These are phyloP conservation scores for Ahaetulla prasina DNA, from an alignment of 2,113 vertebrate genomes.

Conservation along the genomic window DNA sequence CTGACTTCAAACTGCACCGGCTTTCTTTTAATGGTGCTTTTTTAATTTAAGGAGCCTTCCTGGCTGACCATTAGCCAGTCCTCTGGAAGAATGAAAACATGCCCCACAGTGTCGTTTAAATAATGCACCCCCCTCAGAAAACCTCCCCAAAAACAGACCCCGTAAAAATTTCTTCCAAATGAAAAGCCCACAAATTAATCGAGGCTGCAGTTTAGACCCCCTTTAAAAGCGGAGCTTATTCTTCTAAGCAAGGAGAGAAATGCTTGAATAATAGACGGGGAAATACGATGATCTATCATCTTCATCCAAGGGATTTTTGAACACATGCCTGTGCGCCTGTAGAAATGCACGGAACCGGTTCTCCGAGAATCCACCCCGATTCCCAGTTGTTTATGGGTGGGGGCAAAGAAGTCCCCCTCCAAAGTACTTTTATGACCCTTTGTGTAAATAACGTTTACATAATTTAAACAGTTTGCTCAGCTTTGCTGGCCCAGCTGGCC, in stretches of 20 bases:
- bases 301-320: neutral
- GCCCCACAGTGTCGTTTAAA: conserved; percentile 51
- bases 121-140: neutral
- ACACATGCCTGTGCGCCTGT: neutral
- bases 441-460: conserved; percentile 85
- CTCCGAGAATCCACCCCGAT: conserved; percentile 25
- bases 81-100: conserved; percentile 38
- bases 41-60: conserved; percentile 41
- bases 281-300: conserved; percentile 13
- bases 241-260: neutral
- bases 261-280: neutral
- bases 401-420: conserved; percentile 33
- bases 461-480: conserved; percentile 80
- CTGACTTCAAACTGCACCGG: neutral
- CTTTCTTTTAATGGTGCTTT: neutral
- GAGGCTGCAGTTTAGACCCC: conserved; percentile 20
- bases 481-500: conserved; percentile 71
- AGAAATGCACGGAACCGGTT: neutral
- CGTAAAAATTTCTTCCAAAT: conserved; percentile 58
- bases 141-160: neutral
- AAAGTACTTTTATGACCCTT: conserved; percentile 65
- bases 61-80: neutral
- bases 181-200: conserved; percentile 57
- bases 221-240: conserved; percentile 22
- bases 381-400: conserved; percentile 55